Percentiles rank a stretch among this genome's conserved stretches.
Conservation (phyloP, 2,888 invertebrate genomes). For the Epirrhoe tristata region DNA sequence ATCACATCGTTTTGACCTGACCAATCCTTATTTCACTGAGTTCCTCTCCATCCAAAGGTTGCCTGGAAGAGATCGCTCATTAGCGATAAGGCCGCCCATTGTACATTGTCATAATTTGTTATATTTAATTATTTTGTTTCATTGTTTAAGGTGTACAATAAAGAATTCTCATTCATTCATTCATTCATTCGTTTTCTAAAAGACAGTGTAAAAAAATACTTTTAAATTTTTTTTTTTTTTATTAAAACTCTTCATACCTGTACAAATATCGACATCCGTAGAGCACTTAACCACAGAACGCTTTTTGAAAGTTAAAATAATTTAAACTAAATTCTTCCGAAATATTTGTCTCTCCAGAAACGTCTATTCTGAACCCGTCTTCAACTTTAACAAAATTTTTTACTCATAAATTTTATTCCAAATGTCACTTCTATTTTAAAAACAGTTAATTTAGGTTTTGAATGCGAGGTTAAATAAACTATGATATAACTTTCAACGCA, state of each 20-base stretch:
- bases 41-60: too few relatives aligned
- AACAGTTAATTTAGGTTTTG: slow-evolving; percentile 37
- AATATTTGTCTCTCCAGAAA: slow-evolving; percentile 8
- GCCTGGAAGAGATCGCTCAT: too few relatives aligned
- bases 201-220: background rate
- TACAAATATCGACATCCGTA: slow-evolving; percentile 24
- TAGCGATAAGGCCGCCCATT: too few relatives aligned
- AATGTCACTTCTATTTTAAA: slow-evolving; percentile 33
- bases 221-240: background rate
- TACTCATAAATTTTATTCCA: slow-evolving; percentile 27
- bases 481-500: slow-evolving; percentile 36
- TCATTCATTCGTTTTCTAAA: too few relatives aligned
- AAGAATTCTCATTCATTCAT: too few relatives aligned
- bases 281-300: background rate
- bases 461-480: slow-evolving; percentile 38
- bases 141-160: too few relatives aligned
- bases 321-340: slow-evolving; percentile 2
- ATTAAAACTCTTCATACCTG: slow-evolving; percentile 22
- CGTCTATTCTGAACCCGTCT: slow-evolving; percentile 16
- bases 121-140: too few relatives aligned
- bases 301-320: background rate
- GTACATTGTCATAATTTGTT: too few relatives aligned
- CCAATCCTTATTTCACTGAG: too few relatives aligned
- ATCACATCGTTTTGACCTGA: too few relatives aligned
- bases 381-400: slow-evolving; percentile 31